A percentile compares a stretch with the other conserved stretches of the same genome.
phyloP scores from a whole-genome alignment of 2,797 vertebrate genomes.

The Megaceryle alcyon region DNA sequence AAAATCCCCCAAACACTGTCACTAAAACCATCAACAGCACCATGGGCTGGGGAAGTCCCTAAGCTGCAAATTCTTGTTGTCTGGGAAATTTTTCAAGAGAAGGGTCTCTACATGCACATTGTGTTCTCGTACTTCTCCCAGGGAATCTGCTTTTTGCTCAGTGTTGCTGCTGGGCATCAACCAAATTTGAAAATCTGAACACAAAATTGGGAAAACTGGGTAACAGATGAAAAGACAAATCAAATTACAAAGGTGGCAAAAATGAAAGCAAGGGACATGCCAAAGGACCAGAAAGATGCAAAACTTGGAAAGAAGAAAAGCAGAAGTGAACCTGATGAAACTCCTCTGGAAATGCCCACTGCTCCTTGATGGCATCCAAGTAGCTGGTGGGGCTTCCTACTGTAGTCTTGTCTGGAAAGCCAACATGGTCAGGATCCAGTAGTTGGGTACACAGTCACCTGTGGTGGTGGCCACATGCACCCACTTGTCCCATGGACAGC shows the following conservation, averaged over 20 bases:
- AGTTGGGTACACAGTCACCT: not conserved
- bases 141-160: slow-evolving; percentile 14
- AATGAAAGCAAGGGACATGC: not conserved
- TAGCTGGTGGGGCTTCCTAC: not conserved
- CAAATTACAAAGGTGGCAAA: slow-evolving; percentile 28
- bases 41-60: slow-evolving; percentile 47
- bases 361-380: not conserved
- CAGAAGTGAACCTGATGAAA: not conserved
- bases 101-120: not conserved
- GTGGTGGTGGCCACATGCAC: not conserved
- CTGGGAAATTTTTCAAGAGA: slow-evolving; percentile 1
- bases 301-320: not conserved
- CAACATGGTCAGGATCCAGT: not conserved
- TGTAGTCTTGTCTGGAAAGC: not conserved
- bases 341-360: not conserved
- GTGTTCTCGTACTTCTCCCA: slow-evolving; percentile 20
- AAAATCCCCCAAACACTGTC: not conserved
- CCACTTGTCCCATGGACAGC: not conserved
- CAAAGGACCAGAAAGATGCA: not conserved
- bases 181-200: slow-evolving; percentile 1
- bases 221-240: slow-evolving; percentile 28
- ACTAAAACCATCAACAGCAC: slow-evolving; percentile 20
- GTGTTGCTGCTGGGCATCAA: not conserved
- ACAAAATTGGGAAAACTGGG: not conserved
- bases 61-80: not conserved